Percentiles rank a stretch among this genome's conserved stretches.
Conservation (phyloP, 2,888 invertebrate genomes). For the Dastarcus helophoroides region DNA sequence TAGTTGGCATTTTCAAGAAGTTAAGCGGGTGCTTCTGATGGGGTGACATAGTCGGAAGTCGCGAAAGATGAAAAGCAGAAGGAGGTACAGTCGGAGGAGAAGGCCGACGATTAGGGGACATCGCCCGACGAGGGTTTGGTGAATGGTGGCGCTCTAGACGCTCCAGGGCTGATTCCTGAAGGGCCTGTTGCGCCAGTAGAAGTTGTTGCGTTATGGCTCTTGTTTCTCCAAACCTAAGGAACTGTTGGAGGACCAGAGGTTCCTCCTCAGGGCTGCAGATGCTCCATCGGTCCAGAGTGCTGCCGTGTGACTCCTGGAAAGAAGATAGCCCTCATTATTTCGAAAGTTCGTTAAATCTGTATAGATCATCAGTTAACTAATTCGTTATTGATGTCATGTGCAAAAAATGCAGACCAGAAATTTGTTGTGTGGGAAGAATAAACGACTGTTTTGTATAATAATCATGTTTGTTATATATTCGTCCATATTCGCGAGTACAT, state of each 20-base stretch:
- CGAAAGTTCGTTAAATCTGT: slow-evolving; percentile 9
- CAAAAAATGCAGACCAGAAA: too few species aligned
- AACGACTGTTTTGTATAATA: too few species aligned
- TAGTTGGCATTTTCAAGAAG: slow-evolving; percentile 38
- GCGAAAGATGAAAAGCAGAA: slow-evolving; percentile 34
- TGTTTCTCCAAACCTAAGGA: slow-evolving; percentile 81
- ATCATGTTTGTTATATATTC: too few species aligned
- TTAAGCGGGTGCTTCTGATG: slow-evolving; percentile 38
- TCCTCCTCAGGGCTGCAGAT: slow-evolving; percentile 82
- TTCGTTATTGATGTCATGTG: too few species aligned
- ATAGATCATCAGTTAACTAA: too few species aligned
- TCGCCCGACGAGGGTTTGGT: slow-evolving; percentile 40
- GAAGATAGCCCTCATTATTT: too few species aligned
- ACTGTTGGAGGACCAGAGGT: slow-evolving; percentile 83
- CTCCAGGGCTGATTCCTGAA: slow-evolving; percentile 47
- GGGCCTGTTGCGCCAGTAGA: slow-evolving; percentile 49
- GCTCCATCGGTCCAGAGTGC: slow-evolving; percentile 79
- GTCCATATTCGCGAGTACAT: too few species aligned
- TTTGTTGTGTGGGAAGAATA: too few species aligned
- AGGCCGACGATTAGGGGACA: slow-evolving; percentile 57
- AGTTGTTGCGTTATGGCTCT: slow-evolving; percentile 65
- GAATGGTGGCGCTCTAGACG: slow-evolving; percentile 40
- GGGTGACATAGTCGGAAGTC: slow-evolving; percentile 38
- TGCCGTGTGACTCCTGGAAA: slow-evolving; percentile 45
- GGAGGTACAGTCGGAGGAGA: slow-evolving; percentile 46